Conservation (phyloP, 2,888 invertebrate species). For the Mythimna impura region DNA sequence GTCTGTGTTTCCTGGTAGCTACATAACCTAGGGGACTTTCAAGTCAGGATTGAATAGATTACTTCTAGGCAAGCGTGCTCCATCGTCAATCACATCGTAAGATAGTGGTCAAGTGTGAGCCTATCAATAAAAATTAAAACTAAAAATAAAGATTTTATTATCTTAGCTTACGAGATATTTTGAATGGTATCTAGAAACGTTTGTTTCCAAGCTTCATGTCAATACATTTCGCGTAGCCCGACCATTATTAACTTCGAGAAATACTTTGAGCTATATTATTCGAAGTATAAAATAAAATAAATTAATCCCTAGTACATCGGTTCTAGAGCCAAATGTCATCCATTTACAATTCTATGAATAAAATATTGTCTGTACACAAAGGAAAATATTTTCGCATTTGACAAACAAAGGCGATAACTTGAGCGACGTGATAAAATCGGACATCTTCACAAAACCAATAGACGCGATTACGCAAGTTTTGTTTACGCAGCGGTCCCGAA, state of each 20-base stretch:
- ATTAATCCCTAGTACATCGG: neutral
- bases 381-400: conserved; percentile 30
- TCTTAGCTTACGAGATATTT: conserved; percentile 24
- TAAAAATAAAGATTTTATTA: conserved; percentile 32
- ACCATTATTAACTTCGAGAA: neutral
- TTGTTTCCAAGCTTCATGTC: neutral
- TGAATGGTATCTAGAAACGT: conserved; percentile 8
- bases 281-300: conserved; percentile 29
- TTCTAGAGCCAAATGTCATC: conserved; percentile 29
- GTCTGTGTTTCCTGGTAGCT: no score
- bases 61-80: no score
- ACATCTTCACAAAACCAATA: conserved; percentile 66
- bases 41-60: no score
- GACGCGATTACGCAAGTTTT: conserved; percentile 83
- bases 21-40: no score
- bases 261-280: conserved; percentile 8
- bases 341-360: conserved; percentile 38
- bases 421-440: conserved; percentile 48
- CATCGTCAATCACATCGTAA: no score
- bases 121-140: no score
- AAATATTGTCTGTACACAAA: conserved; percentile 31
- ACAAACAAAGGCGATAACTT: conserved; percentile 43
- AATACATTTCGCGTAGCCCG: neutral
- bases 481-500: conserved; percentile 83
- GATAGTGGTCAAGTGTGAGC: no score